Percentiles rank a stretch among this genome's conserved stretches.
Evolutionary conservation across 2,113 vertebrate species (phyloP).

Genomic region (Bujurquina vittata): DNA sequence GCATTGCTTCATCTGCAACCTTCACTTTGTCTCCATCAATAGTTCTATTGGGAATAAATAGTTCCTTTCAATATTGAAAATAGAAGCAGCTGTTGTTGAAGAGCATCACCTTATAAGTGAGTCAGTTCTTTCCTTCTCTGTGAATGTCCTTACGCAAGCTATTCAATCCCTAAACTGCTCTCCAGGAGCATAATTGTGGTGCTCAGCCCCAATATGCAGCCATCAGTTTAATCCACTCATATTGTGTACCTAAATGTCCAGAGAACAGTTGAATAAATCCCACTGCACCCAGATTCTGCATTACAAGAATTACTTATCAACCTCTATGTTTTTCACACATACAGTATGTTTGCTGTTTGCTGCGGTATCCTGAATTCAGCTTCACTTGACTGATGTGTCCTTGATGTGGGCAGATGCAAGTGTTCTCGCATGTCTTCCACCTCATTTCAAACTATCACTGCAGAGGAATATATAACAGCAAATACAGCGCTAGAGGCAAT

Average conservation of each 20-base stretch:
- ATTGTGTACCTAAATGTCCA: background rate
- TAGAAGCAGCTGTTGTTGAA: background rate
- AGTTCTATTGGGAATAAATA: background rate
- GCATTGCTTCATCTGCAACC: background rate
- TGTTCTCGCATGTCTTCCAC: conserved; percentile 17
- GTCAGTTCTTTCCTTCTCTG: background rate
- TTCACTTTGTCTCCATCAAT: background rate
- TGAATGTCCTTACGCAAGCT: background rate
- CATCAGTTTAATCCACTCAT: conserved; percentile 17
- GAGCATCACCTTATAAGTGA: background rate
- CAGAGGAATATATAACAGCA: conserved; percentile 14
- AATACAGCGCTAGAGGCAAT: conserved; percentile 42
- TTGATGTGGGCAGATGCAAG: conserved; percentile 23
- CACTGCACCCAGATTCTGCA: background rate
- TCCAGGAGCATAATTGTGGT: background rate
- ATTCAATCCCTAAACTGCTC: conserved; percentile 5
- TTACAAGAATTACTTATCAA: background rate
- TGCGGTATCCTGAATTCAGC: background rate
- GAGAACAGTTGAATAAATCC: conserved; percentile 13
- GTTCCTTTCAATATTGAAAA: background rate
- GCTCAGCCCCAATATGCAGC: background rate
- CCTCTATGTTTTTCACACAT: background rate
- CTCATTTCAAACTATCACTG: conserved; percentile 35
- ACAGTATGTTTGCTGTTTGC: background rate
- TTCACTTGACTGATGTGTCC: conserved; percentile 18